Conservation (phyloP, 2,888 invertebrate genomes). For the Drosophila leonis region DNA sequence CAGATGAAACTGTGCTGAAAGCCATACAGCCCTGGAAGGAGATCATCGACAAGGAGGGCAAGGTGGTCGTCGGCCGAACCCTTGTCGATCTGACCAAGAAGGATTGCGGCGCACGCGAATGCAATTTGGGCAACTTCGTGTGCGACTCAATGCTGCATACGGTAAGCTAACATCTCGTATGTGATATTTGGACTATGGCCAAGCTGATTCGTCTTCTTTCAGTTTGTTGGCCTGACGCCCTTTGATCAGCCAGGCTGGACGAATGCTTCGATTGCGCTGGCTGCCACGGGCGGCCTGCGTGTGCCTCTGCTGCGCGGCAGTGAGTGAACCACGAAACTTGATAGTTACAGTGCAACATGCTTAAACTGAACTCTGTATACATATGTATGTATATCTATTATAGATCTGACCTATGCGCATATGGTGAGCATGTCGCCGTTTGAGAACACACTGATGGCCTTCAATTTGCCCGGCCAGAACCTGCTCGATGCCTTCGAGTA, state of each 20-base stretch:
- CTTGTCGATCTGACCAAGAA: conserved; percentile 87
- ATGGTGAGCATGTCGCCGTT: conserved; percentile 91
- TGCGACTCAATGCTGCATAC: conserved; percentile 90
- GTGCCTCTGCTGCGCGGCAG: conserved; percentile 88
- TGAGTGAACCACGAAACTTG: conserved; percentile 77
- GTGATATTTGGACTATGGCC: neutral
- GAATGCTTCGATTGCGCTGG: conserved; percentile 88
- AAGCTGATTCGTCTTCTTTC: neutral
- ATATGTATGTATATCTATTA: neutral
- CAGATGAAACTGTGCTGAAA: conserved; percentile 88
- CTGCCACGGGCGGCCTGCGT: conserved; percentile 90
- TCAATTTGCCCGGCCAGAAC: conserved; percentile 89
- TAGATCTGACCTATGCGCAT: conserved; percentile 90
- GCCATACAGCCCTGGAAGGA: conserved; percentile 88
- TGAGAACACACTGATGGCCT: conserved; percentile 90
- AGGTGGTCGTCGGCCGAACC: conserved; percentile 87
- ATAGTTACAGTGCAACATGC: neutral
- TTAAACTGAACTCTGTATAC: neutral
- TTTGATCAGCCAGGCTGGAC: conserved; percentile 87
- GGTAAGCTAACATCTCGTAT: conserved; percentile 85
- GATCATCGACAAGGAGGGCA: conserved; percentile 87
- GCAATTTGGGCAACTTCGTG: conserved; percentile 91
- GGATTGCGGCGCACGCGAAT: conserved; percentile 88
- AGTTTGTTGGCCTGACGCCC: conserved; percentile 72
- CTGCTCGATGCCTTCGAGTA: conserved; percentile 88